Percentiles rank a stretch among this genome's conserved stretches.
Evolutionary conservation across 2,888 invertebrate genomes (phyloP).

Genomic region (Acrocyrtus sp.): DNA sequence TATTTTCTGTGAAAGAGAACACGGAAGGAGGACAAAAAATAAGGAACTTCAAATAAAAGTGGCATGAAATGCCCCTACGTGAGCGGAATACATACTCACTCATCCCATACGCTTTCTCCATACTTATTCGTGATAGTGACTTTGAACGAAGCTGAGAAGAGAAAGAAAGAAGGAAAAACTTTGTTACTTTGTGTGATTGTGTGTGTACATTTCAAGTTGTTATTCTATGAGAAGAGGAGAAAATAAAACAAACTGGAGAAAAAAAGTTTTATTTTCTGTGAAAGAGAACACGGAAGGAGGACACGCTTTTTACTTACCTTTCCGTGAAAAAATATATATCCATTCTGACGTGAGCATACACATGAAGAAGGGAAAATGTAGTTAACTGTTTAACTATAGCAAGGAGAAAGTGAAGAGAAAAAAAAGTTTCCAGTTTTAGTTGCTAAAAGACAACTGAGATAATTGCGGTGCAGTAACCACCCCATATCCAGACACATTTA

Average conservation of each 20-base stretch:
- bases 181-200: slow-evolving; percentile 45
- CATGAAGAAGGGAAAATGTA: slow-evolving; percentile 11
- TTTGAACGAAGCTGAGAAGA: no score
- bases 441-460: slow-evolving; percentile 45
- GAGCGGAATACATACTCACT: slow-evolving; percentile 45
- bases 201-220: slow-evolving; percentile 42
- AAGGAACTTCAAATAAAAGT: slow-evolving; percentile 47
- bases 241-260: neutral
- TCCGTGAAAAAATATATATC: slow-evolving; percentile 34
- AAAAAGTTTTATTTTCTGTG: slow-evolving; percentile 34
- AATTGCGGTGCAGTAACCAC: slow-evolving; percentile 46
- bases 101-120: no score
- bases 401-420: no score
- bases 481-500: slow-evolving; percentile 40
- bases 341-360: no score
- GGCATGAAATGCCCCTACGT: slow-evolving; percentile 51
- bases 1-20: slow-evolving; percentile 34
- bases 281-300: slow-evolving; percentile 25
- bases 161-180: slow-evolving; percentile 11
- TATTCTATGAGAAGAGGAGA: slow-evolving; percentile 17
- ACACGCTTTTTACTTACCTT: no score
- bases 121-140: slow-evolving; percentile 36
- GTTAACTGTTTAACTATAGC: no score
- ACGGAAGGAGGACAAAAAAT: slow-evolving; percentile 42
- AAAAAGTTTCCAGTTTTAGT: no score